A percentile compares a stretch with the other conserved stretches of the same genome.
Evolutionary conservation across 2,797 vertebrate genomes (phyloP).

Genomic region (Nasua narica): DNA sequence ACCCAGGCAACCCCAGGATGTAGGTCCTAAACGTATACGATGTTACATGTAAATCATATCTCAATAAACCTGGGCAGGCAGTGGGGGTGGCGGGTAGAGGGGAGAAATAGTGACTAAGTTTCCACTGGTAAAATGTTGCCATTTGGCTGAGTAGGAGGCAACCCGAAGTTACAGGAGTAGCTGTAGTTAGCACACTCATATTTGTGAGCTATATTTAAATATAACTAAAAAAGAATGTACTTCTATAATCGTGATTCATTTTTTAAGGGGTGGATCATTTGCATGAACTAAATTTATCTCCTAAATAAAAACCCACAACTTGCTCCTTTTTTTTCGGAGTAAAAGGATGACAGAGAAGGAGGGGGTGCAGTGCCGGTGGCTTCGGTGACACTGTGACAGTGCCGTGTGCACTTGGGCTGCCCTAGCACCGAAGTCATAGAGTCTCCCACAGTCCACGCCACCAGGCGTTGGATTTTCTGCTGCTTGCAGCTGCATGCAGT

Average conservation of each 20-base stretch:
- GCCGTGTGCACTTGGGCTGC: not conserved
- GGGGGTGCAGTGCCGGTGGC: too few relatives aligned
- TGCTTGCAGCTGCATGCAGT: too few relatives aligned
- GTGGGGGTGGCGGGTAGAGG: fast-evolving
- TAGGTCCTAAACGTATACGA: not conserved
- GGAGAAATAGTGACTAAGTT: not conserved
- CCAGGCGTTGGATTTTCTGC: not conserved
- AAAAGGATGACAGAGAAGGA: not conserved
- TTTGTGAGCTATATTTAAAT: not conserved
- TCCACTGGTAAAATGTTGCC: not conserved
- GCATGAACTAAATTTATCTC: not conserved
- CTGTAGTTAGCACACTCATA: not conserved
- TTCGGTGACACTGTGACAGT: fast-evolving
- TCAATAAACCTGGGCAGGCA: not conserved
- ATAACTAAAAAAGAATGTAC: not conserved
- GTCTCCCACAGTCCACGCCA: not conserved
- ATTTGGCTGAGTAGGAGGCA: not conserved
- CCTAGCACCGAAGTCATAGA: not conserved
- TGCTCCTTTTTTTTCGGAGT: not conserved
- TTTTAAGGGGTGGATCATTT: not conserved
- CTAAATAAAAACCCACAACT: not conserved
- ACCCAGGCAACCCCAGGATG: not conserved
- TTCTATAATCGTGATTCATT: not conserved
- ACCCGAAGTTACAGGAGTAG: not conserved
- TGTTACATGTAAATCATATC: not conserved